Evolutionary conservation across 2,888 invertebrate species (phyloP).

Genomic region (Ophion obscuratus): DNA sequence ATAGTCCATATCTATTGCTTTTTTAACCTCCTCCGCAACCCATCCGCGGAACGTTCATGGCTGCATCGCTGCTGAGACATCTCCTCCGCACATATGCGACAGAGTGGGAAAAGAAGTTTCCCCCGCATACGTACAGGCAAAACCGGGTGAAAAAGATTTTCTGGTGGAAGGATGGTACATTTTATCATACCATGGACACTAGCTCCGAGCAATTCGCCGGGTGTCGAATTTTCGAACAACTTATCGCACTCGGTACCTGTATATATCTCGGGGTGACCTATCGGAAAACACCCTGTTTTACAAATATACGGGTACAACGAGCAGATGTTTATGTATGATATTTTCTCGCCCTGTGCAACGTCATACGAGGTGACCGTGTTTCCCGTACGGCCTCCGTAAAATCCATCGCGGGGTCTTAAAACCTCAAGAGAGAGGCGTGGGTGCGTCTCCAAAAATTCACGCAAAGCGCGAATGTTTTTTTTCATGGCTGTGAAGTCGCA

Average conservation of each 20-base stretch:
- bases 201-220: not conserved
- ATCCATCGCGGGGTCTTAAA: too few species aligned
- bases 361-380: not conserved
- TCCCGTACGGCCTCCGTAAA: too few species aligned
- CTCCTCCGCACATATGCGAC: conserved; percentile 75
- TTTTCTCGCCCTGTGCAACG: not conserved
- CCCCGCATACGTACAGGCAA: conserved; percentile 67
- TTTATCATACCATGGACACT: conserved; percentile 70
- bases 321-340: not conserved
- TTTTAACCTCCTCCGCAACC: conserved; percentile 77
- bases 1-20: conserved; percentile 73
- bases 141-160: conserved; percentile 74
- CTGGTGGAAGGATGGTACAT: conserved; percentile 71
- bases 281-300: too few species aligned
- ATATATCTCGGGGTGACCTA: too few species aligned
- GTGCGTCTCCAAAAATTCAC: too few species aligned
- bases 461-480: too few species aligned
- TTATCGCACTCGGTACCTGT: not conserved
- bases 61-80: conserved; percentile 71
- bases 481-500: too few species aligned
- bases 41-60: conserved; percentile 75
- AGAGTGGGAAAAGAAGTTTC: conserved; percentile 78
- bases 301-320: too few species aligned
- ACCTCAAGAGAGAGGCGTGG: too few species aligned
- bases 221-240: not conserved